These are phyloP conservation scores for Parascotia fuliginaria DNA, from an alignment of 2,888 invertebrate species.

Conservation along the genomic window DNA sequence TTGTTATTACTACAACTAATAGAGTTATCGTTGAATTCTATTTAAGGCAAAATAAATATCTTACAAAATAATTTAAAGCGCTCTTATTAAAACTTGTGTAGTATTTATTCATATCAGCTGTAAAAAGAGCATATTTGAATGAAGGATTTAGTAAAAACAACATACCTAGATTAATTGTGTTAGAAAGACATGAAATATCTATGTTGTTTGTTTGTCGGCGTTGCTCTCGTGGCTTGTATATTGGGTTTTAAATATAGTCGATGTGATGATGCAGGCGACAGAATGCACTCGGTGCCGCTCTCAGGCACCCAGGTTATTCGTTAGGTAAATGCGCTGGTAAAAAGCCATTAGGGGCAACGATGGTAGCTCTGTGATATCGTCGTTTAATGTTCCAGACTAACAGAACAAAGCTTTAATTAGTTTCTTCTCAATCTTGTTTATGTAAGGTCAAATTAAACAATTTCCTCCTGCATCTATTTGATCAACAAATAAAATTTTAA, in stretches of 20 bases:
- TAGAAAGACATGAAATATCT: conserved; percentile 3
- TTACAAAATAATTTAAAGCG: too few relatives aligned
- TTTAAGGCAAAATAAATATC: too few relatives aligned
- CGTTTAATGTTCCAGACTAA: conserved; percentile 56
- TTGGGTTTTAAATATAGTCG: conserved; percentile 41
- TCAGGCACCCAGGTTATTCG: conserved; percentile 38
- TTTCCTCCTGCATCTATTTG: too few relatives aligned
- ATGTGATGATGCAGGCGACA: conserved; percentile 31
- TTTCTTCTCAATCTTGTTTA: conserved; percentile 36
- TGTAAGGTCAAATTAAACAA: too few relatives aligned
- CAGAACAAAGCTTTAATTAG: conserved; percentile 51
- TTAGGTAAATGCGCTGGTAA: conserved; percentile 50
- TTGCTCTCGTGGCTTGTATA: conserved; percentile 30
- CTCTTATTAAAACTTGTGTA: too few relatives aligned
- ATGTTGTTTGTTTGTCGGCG: conserved; percentile 17
- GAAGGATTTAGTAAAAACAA: too few relatives aligned
- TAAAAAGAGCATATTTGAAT: too few relatives aligned
- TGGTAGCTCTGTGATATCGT: conserved; percentile 47
- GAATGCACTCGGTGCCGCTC: conserved; percentile 8
- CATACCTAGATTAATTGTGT: too few relatives aligned
- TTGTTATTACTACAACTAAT: too few relatives aligned
- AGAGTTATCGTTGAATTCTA: too few relatives aligned
- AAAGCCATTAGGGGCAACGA: conserved; percentile 51
- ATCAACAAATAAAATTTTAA: too few relatives aligned
- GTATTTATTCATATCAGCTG: too few relatives aligned